Percentiles rank a stretch among this genome's conserved stretches.
Evolutionary conservation across 2,797 vertebrate species (phyloP).

Genomic region (Rhabdomys pumilio): DNA sequence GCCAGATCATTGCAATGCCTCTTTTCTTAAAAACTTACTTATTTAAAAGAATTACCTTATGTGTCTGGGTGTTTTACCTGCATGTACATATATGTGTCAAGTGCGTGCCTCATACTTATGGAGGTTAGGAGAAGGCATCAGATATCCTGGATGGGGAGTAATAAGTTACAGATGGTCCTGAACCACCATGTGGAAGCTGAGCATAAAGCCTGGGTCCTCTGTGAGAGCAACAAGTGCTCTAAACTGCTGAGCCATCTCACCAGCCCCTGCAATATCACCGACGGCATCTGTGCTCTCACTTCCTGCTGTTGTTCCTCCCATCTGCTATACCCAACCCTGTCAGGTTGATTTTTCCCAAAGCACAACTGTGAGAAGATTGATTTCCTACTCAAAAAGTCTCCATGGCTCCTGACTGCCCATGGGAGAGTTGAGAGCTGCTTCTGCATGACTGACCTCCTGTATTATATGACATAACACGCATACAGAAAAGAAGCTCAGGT

Average conservation of each 20-base stretch:
- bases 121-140: not conserved
- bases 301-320: not conserved
- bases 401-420: not conserved
- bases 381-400: slow-evolving; percentile 10
- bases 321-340: not conserved
- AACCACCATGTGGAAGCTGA: not conserved
- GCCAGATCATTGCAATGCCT: not conserved
- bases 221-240: not conserved
- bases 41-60: not conserved
- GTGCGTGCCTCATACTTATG: not conserved
- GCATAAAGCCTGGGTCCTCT: not conserved
- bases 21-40: not conserved
- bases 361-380: slow-evolving; percentile 6
- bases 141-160: not conserved
- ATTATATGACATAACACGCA: not conserved
- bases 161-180: no score
- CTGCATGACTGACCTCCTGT: not conserved
- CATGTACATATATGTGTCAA: no score
- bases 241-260: not conserved
- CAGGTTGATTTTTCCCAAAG: slow-evolving; percentile 47
- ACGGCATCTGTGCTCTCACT: not conserved
- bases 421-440: not conserved
- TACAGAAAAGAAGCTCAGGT: not conserved
- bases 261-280: no score
- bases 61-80: not conserved